Conservation (phyloP, 2,113 vertebrate species). For the Stegostoma tigrinum region DNA sequence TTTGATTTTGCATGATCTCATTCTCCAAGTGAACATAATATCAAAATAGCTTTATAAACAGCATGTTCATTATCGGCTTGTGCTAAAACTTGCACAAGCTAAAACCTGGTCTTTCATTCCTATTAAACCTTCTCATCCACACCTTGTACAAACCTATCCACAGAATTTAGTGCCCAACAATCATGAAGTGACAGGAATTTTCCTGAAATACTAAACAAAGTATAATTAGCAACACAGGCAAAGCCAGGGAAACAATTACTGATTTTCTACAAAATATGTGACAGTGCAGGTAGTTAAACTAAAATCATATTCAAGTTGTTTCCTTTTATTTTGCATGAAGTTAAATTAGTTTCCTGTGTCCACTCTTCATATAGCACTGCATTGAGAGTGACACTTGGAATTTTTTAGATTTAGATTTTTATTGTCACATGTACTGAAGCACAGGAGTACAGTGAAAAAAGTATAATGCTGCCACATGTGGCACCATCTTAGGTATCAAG, state of each 20-base stretch:
- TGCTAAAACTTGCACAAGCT: not conserved
- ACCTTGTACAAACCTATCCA: not conserved
- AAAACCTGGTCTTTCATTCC: not conserved
- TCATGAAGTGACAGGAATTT: not conserved
- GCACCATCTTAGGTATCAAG: too few species aligned
- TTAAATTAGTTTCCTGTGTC: not conserved
- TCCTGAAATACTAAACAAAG: not conserved
- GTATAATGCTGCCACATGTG: too few species aligned
- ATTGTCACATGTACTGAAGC: too few species aligned
- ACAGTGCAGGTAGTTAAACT: not conserved
- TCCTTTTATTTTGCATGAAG: not conserved
- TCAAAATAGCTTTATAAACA: not conserved
- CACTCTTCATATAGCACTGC: not conserved
- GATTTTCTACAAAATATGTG: not conserved
- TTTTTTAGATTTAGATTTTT: too few species aligned
- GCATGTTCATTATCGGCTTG: not conserved
- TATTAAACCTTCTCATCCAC: not conserved
- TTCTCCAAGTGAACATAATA: not conserved
- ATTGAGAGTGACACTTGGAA: not conserved
- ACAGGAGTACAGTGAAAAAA: too few species aligned
- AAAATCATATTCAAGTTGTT: not conserved
- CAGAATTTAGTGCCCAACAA: not conserved
- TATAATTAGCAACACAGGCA: not conserved
- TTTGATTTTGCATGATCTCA: not conserved
- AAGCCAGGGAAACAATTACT: not conserved